Evolutionary conservation across 1,140 invertebrate genomes (phyloP), one percentile per base, ranked within the genome.

Genomic region (Saxidomus purpurata): DNA sequence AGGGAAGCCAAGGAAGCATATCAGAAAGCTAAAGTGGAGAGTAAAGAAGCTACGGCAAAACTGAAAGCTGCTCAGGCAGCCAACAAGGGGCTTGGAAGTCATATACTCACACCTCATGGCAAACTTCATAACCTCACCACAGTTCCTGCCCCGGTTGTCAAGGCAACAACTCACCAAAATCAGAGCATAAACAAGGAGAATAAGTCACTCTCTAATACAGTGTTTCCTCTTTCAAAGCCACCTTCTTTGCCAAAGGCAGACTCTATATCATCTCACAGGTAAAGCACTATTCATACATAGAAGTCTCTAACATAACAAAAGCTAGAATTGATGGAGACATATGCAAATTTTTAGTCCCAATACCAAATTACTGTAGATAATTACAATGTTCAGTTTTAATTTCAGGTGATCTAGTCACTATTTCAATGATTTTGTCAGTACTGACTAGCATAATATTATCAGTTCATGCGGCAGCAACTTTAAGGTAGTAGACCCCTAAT

Each of bases 1-100:
- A 96, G 97, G 61, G 97, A 97, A 49, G 96, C 94, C 8, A 95
- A 95, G 89, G 95, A 96, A 86, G 92, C 93, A 13, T 88, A 95
- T 38, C 77, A 94, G 9, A 94, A 94, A 86, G 93, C 93, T 71
- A 95, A 94, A 87, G 92, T 90, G 55, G 91, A 93, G 47, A 87
- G 84, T 34, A 92, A 94, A 43, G 91, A 89, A 76, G 87, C 93
- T 28, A 85, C 89, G 4, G 88, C 90, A 31, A 91, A 88, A 19
- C 52, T 81, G 15, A 88, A 90, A 34, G 59, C 84, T 19, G 74
- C 47, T 6, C 77, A 47, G 69, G 61, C 79, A 34, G 55, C 88
- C 22, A 67, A 43, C 22, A 91, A 91, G 43, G 67, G 87, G 19
- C 52, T 52, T 49, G 22, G 52, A 40, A 74, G 11, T 49, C 22